phyloP scores from a whole-genome alignment of 2,888 invertebrate species.

The Autographa pulchrina region DNA sequence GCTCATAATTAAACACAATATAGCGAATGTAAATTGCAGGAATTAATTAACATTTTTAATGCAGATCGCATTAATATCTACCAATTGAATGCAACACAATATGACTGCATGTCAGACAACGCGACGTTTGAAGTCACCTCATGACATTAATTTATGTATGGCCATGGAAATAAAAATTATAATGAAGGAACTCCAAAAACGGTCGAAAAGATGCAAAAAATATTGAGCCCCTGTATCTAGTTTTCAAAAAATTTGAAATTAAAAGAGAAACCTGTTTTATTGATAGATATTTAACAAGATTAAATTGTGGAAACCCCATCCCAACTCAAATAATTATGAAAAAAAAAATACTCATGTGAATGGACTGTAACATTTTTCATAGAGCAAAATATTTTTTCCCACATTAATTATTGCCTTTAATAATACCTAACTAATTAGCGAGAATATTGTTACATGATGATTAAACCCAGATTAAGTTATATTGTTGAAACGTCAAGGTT shows the following conservation, averaged over 20 bases:
- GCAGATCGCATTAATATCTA: constrained; percentile 16
- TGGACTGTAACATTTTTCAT: too few relatives aligned
- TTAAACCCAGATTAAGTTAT: constrained; percentile 54
- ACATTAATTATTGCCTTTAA: not conserved
- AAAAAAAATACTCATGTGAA: too few relatives aligned
- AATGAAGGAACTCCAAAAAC: not conserved
- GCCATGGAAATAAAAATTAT: constrained; percentile 1
- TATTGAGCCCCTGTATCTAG: not conserved
- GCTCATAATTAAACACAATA: constrained; percentile 22
- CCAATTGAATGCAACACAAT: constrained; percentile 17
- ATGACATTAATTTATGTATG: constrained; percentile 14
- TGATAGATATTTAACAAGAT: too few relatives aligned
- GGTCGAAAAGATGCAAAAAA: not conserved
- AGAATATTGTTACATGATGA: constrained; percentile 15
- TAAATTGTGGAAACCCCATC: too few relatives aligned
- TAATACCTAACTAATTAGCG: not conserved
- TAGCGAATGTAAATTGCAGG: constrained; percentile 32
- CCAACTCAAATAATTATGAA: too few relatives aligned
- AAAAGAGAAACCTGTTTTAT: too few relatives aligned
- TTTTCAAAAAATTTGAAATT: not conserved
- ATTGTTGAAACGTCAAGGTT: constrained; percentile 77
- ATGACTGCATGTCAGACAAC: constrained; percentile 10
- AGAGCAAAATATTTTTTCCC: not conserved
- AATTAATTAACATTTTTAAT: constrained; percentile 20
- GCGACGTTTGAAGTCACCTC: constrained; percentile 15